Evolutionary conservation across 2,888 invertebrate genomes (phyloP).

Genomic region (Mesorhabditis sp.): DNA sequence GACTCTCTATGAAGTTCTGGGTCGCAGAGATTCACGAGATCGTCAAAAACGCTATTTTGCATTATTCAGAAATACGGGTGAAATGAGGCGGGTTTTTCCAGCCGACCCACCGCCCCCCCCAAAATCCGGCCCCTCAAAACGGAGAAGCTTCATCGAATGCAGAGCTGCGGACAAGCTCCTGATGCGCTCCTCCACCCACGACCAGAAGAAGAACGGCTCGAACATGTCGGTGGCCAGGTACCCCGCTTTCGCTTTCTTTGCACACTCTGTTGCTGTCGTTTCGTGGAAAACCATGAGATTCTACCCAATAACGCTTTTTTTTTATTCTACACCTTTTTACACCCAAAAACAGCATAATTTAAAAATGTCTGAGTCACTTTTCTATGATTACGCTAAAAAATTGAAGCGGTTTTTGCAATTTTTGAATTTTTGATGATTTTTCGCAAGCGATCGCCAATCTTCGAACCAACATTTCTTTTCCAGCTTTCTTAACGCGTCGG

Average conservation of each 20-base stretch:
- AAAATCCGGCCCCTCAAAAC: slow-evolving; percentile 57
- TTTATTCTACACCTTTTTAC: too few relatives aligned
- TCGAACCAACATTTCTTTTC: too few relatives aligned
- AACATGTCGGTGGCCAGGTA: slow-evolving; percentile 56
- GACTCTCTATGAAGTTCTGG: slow-evolving; percentile 59
- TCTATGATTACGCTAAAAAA: too few relatives aligned
- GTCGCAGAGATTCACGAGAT: slow-evolving; percentile 59
- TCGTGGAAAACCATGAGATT: too few relatives aligned
- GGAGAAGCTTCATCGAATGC: slow-evolving; percentile 57
- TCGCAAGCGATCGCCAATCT: too few relatives aligned
- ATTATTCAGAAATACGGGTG: slow-evolving; percentile 56
- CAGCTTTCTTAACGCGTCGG: too few relatives aligned
- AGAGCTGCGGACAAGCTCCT: slow-evolving; percentile 56
- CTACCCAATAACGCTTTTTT: too few relatives aligned
- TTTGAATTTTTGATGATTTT: too few relatives aligned
- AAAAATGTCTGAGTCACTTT: too few relatives aligned
- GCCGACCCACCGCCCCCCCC: slow-evolving; percentile 57
- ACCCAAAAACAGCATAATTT: too few relatives aligned
- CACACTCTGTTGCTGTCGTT: too few relatives aligned
- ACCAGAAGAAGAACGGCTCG: slow-evolving; percentile 50
- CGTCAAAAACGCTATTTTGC: slow-evolving; percentile 57
- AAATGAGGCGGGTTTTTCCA: slow-evolving; percentile 55
- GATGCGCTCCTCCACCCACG: slow-evolving; percentile 37
- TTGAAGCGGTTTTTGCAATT: too few relatives aligned
- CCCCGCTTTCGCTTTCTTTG: neutral